Base-by-base conservation (phyloP, 2,888 invertebrate genomes). In the Cremastinae sp. region DNA sequence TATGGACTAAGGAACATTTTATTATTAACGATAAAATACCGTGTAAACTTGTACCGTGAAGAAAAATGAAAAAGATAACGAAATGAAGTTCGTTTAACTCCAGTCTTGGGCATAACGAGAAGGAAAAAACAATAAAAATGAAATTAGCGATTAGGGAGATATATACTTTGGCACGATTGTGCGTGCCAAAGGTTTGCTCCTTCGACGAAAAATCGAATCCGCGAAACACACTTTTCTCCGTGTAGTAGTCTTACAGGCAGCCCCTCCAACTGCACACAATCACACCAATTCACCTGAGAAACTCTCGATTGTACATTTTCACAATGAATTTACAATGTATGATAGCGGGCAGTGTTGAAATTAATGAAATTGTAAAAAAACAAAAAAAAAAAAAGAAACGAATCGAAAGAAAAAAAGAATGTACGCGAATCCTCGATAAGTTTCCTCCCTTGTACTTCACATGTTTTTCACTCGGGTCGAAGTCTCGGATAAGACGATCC, bases 1-100 rank as follows among this genome's bases (percentile, higher is more conserved):
- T 87, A 87, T 85, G 86, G 81, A 85, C 81, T 87, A 88, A 88
- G 87, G 77, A 87, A 85, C 85, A 84, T 81, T 79, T 83, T 88
- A 87, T 89, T 88, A 88, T 85, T 87, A 88, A 88, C 80, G 84
- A 87, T 86, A 85, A n/a, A n/a, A 85, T 86, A 82, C 81, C 82
- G 82, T 86, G 83, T 85, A 84, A 82, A 86, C 83, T 82, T 86
- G 84, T 87, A 73, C 66, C 84, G 83, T 85, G 85, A 72, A 74
- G 56, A 45, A 49, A 69, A 53, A 53, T 36, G 20, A 65, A 53
- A 64, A 36, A n/a, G 18, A 18, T 43, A 58, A 61, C 43, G 51
- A 64, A 5, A 56, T 45, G 84, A 85, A 82, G 83, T 86, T 88
- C 85, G 87, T 68, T 86, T 83, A 80, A 80, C 83, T 79, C 81